Percentiles rank a stretch among this genome's conserved stretches.
Conservation (phyloP, 2,797 vertebrate species). For the Peromyscus nudipes region DNA sequence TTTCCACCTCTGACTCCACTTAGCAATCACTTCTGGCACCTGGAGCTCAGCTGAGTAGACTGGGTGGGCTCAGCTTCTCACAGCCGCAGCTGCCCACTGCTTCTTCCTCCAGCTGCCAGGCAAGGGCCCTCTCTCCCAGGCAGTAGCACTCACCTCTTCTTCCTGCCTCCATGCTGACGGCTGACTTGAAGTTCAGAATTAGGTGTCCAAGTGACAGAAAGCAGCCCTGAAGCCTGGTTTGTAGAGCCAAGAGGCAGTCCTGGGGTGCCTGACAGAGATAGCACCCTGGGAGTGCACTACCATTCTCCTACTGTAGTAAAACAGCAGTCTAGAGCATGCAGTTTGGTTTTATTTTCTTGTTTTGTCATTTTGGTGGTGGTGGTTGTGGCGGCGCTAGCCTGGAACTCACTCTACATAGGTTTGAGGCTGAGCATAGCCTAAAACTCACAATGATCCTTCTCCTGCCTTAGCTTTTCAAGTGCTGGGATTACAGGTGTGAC, state of each 20-base stretch:
- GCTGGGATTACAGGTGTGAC: not conserved
- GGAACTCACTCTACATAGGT: not conserved
- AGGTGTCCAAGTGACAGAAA: not conserved
- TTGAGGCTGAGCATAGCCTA: not conserved
- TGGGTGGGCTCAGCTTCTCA: not conserved
- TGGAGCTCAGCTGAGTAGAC: not conserved
- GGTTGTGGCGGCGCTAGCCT: not conserved
- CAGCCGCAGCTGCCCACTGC: not conserved
- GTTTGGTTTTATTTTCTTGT: not conserved
- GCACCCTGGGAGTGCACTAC: not conserved
- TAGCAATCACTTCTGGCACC: not conserved
- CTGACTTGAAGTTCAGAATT: not conserved
- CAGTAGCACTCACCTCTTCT: not conserved
- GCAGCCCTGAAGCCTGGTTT: not conserved
- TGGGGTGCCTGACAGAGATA: not conserved
- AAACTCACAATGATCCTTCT: not conserved
- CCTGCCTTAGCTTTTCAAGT: not conserved
- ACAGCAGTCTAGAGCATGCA: not conserved
- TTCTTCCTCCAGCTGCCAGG: conserved; percentile 4
- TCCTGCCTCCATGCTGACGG: not conserved
- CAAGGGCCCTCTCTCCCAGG: not conserved
- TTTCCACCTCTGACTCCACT: conserved; percentile 53
- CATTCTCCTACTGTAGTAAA: not conserved
- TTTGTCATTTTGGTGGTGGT: not conserved
- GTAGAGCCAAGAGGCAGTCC: not conserved